Conservation (phyloP, 2,797 vertebrate genomes). For the Chanos chanos region DNA sequence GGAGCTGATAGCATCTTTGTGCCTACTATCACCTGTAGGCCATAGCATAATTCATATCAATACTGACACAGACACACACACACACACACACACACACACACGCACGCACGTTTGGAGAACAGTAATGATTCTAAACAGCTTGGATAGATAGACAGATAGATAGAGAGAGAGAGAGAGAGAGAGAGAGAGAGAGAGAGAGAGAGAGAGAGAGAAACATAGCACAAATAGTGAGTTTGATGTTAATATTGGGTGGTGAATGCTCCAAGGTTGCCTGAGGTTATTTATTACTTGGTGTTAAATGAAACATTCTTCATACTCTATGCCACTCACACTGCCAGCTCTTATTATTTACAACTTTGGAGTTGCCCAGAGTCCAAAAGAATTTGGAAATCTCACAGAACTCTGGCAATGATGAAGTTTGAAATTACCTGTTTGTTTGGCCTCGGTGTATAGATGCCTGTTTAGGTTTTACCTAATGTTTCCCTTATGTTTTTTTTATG, state of each 20-base stretch:
- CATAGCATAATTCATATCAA: slow-evolving; percentile 13
- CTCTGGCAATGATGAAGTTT: too few relatives aligned
- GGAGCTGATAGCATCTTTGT: too few relatives aligned
- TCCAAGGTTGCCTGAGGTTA: slow-evolving; percentile 60
- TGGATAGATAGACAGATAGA: background rate
- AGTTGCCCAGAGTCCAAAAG: too few relatives aligned
- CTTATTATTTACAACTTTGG: slow-evolving; percentile 1
- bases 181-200: background rate
- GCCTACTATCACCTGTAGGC: too few relatives aligned
- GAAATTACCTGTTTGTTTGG: background rate
- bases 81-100: slow-evolving; percentile 32
- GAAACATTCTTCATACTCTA: slow-evolving; percentile 43
- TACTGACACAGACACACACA: slow-evolving; percentile 6
- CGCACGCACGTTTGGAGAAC: slow-evolving; percentile 8
- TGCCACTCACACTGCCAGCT: background rate
- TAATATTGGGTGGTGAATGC: slow-evolving; percentile 66
- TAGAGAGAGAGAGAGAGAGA: too few relatives aligned
- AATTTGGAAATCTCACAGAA: too few relatives aligned
- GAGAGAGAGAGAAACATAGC: too few relatives aligned
- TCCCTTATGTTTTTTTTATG: background rate
- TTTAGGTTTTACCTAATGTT: background rate
- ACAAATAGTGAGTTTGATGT: slow-evolving; percentile 33
- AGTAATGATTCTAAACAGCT: too few relatives aligned
- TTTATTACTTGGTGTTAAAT: slow-evolving; percentile 65
- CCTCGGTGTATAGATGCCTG: background rate